phyloP scores from a whole-genome alignment of 2,113 vertebrate genomes.

The Corythaeola cristata region DNA sequence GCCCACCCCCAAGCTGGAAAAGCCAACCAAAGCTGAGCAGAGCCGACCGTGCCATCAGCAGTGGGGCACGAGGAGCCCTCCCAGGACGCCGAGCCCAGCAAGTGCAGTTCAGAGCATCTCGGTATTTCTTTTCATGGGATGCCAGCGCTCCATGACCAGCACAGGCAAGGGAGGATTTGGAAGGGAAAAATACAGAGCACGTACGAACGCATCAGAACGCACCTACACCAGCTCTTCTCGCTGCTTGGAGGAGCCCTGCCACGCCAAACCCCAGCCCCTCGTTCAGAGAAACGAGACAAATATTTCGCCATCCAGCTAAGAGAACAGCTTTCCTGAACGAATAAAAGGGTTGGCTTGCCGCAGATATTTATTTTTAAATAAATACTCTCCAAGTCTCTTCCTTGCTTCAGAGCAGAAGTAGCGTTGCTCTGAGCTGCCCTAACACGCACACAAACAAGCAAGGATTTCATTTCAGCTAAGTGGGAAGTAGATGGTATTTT shows the following conservation, averaged over 20 bases:
- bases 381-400: background rate
- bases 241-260: background rate
- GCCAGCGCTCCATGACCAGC: background rate
- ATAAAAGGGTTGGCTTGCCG: background rate
- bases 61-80: background rate
- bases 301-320: background rate
- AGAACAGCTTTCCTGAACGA: background rate
- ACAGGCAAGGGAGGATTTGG: background rate
- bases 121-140: too few species aligned
- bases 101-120: background rate
- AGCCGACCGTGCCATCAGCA: background rate
- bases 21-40: too few species aligned
- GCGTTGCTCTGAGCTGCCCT: background rate
- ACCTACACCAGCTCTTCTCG: fast-evolving
- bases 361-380: background rate
- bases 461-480: background rate
- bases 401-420: background rate
- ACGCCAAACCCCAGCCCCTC: background rate
- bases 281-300: background rate
- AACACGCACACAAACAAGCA: background rate
- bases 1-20: background rate
- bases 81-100: background rate
- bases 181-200: background rate
- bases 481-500: background rate
- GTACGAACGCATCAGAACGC: background rate